Conservation (phyloP, 2,113 vertebrate genomes). For the Apodemus speciosus region DNA sequence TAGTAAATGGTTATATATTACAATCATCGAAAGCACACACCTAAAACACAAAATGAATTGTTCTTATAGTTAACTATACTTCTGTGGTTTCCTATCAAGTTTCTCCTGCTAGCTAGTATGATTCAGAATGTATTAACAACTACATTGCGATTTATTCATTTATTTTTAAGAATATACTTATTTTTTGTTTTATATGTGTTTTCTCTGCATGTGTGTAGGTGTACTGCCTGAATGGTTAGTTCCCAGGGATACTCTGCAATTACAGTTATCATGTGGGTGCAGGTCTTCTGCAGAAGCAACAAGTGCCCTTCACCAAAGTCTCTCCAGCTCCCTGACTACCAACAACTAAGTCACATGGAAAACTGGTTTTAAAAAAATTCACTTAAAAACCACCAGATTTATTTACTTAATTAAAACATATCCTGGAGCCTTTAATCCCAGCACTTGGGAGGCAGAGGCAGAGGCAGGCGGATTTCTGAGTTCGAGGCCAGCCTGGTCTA, state of each 20-base stretch:
- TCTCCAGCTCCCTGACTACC: not conserved
- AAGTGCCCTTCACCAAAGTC: not conserved
- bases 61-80: not conserved
- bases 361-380: not conserved
- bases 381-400: not conserved
- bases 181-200: not conserved
- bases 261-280: not conserved
- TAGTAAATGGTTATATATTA: not conserved
- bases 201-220: not conserved
- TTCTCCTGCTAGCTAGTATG: conserved; percentile 1
- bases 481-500: too few species aligned
- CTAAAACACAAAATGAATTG: not conserved
- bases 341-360: conserved; percentile 4
- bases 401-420: not conserved
- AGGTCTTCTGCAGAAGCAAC: not conserved
- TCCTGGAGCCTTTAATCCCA: not conserved
- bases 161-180: not conserved
- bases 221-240: not conserved
- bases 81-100: not conserved
- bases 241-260: not conserved
- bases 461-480: too few species aligned
- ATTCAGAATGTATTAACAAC: conserved; percentile 37
- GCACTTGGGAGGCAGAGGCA: too few species aligned
- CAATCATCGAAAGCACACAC: not conserved
- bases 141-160: not conserved